phyloP scores from a whole-genome alignment of 2,797 vertebrate genomes.

The Pristis pectinata region DNA sequence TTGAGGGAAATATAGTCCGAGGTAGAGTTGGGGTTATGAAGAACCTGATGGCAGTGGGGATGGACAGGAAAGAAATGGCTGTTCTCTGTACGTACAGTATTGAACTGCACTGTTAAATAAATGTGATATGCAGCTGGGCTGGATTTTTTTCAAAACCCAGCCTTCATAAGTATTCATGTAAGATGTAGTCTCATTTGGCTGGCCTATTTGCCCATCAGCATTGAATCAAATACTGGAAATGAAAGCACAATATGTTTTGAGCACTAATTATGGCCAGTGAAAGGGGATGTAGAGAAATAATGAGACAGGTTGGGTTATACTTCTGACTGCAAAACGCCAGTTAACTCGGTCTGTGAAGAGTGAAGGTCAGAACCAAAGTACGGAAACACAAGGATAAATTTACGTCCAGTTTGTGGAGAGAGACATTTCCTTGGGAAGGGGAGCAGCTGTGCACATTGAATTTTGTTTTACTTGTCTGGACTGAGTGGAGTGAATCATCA shows the following conservation, averaged over 20 bases:
- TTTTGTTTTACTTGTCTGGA: background rate
- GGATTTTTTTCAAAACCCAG: background rate
- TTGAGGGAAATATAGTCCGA: too few species aligned
- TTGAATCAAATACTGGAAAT: background rate
- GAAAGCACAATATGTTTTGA: background rate
- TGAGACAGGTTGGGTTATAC: background rate
- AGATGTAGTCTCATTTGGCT: background rate
- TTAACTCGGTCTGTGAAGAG: background rate
- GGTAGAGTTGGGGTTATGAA: too few species aligned
- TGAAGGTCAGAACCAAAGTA: background rate
- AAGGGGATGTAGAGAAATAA: constrained; percentile 8
- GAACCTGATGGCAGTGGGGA: too few species aligned
- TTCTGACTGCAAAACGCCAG: background rate
- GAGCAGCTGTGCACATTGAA: background rate
- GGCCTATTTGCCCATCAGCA: background rate
- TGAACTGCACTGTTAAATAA: background rate
- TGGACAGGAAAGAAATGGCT: background rate
- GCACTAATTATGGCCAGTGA: background rate
- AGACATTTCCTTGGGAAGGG: background rate
- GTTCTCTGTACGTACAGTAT: background rate
- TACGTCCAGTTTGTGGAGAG: background rate
- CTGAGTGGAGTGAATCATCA: background rate
- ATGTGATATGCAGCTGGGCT: background rate
- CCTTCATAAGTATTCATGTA: background rate
- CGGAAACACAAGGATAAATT: background rate